Evolutionary conservation across 2,797 vertebrate genomes (phyloP).

Genomic region (Pangasius mekongensis): DNA sequence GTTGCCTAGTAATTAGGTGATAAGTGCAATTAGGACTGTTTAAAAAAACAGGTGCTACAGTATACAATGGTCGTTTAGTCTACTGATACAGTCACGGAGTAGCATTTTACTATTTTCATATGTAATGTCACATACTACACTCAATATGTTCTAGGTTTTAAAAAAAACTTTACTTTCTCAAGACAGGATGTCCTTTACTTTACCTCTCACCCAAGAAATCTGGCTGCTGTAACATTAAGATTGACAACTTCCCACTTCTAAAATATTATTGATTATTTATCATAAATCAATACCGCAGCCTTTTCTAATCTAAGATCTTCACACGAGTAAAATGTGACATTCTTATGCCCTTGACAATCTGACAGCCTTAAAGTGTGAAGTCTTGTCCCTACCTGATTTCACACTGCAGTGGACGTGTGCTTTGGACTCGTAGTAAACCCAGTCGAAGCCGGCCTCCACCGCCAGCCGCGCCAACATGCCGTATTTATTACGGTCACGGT

Average conservation of each 20-base stretch:
- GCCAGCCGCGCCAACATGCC: slow-evolving; percentile 96
- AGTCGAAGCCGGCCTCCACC: slow-evolving; percentile 96
- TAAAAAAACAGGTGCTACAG: not conserved
- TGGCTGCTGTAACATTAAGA: not conserved
- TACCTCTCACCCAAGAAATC: not conserved
- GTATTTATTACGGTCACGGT: slow-evolving; percentile 92
- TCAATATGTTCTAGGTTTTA: not conserved
- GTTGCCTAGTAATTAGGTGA: not conserved
- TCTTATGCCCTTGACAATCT: not conserved
- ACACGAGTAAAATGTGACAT: not conserved
- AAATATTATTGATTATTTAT: slow-evolving; percentile 16
- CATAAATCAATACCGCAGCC: not conserved
- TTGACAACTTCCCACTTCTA: not conserved
- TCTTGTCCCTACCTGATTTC: slow-evolving; percentile 86
- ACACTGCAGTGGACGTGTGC: slow-evolving; percentile 97
- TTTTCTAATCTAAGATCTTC: not conserved
- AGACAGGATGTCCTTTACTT: not conserved
- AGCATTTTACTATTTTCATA: not conserved
- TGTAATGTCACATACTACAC: not conserved
- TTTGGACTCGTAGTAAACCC: slow-evolving; percentile 98
- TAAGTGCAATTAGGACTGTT: not conserved
- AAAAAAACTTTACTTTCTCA: not conserved
- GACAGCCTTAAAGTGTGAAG: not conserved
- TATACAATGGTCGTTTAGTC: not conserved
- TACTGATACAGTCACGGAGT: too few species aligned